A percentile compares a stretch with the other conserved stretches of the same genome.
These are phyloP conservation scores for Dryas iulia DNA, from an alignment of 1,140 invertebrate species.

Conservation along the genomic window DNA sequence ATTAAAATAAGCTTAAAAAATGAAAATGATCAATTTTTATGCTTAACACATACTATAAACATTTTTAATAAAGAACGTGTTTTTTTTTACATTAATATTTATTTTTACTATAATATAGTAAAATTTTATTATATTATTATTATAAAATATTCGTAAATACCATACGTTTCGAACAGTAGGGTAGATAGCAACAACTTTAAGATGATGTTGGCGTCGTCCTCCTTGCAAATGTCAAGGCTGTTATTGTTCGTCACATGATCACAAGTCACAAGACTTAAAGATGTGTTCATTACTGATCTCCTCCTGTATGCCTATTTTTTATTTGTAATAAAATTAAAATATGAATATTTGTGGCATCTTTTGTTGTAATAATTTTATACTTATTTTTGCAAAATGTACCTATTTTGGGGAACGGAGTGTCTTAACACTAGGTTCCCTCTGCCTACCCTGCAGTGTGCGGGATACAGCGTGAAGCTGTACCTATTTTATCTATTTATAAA, in stretches of 20 bases:
- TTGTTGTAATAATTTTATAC: too few species aligned
- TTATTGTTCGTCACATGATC: slow-evolving; percentile 55
- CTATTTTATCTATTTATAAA: too few species aligned
- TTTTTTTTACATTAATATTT: too few species aligned
- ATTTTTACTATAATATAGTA: not conserved
- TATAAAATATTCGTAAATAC: not conserved
- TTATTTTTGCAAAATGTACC: too few species aligned
- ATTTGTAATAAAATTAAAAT: slow-evolving; percentile 8
- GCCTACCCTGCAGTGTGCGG: too few species aligned
- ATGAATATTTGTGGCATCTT: not conserved
- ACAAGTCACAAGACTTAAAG: slow-evolving; percentile 34
- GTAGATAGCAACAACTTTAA: slow-evolving; percentile 22
- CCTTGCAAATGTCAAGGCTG: slow-evolving; percentile 56
- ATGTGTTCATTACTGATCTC: slow-evolving; percentile 19
- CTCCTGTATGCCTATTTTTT: slow-evolving; percentile 14
- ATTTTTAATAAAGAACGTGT: too few species aligned
- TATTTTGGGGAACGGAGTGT: too few species aligned
- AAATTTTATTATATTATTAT: not conserved
- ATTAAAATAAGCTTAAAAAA: too few species aligned
- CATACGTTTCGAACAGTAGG: not conserved
- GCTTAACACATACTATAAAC: too few species aligned
- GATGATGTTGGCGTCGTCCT: slow-evolving; percentile 17
- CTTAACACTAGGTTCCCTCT: too few species aligned
- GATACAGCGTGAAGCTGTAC: too few species aligned
- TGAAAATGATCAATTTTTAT: too few species aligned